phyloP scores from a whole-genome alignment of 2,888 invertebrate species.

The Drosophila affinis region DNA sequence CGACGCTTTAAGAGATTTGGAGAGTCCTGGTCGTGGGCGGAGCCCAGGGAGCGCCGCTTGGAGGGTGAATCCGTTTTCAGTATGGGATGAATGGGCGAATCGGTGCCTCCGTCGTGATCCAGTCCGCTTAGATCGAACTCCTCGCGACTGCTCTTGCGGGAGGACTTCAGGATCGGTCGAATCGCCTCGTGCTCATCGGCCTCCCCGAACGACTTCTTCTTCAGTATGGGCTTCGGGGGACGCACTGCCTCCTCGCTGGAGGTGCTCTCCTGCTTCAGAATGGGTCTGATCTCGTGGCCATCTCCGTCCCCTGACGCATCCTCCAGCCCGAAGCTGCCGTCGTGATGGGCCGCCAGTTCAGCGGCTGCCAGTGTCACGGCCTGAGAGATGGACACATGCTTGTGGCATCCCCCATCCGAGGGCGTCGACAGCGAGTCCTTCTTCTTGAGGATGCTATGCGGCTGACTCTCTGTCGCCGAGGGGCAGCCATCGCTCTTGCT shows the following conservation, averaged over 20 bases:
- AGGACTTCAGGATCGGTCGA: slow-evolving; percentile 90
- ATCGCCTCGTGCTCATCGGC: slow-evolving; percentile 88
- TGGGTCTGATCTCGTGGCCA: slow-evolving; percentile 89
- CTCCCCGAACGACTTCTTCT: slow-evolving; percentile 92
- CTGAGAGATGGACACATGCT: slow-evolving; percentile 84
- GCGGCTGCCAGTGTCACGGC: slow-evolving; percentile 84
- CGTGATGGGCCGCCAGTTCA: slow-evolving; percentile 83
- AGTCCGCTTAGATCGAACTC: slow-evolving; percentile 83
- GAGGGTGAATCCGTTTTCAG: slow-evolving; percentile 82
- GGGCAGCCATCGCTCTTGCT: slow-evolving; percentile 87
- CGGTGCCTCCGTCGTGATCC: slow-evolving; percentile 41
- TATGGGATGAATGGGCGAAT: slow-evolving; percentile 65
- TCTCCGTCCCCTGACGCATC: slow-evolving; percentile 51
- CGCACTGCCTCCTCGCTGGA: slow-evolving; percentile 82
- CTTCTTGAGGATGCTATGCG: slow-evolving; percentile 90
- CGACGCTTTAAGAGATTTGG: slow-evolving; percentile 72
- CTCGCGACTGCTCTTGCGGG: slow-evolving; percentile 88
- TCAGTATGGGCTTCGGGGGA: slow-evolving; percentile 90
- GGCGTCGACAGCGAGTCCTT: slow-evolving; percentile 83
- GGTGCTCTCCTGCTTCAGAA: slow-evolving; percentile 92
- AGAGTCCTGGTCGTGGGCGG: slow-evolving; percentile 22
- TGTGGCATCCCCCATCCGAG: slow-evolving; percentile 81
- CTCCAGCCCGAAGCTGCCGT: slow-evolving; percentile 74
- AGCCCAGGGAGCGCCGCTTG: slow-evolving; percentile 80
- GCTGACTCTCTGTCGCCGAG: slow-evolving; percentile 85